phyloP scores from a whole-genome alignment of 2,888 invertebrate species.

The Nemotelus nigrinus region DNA sequence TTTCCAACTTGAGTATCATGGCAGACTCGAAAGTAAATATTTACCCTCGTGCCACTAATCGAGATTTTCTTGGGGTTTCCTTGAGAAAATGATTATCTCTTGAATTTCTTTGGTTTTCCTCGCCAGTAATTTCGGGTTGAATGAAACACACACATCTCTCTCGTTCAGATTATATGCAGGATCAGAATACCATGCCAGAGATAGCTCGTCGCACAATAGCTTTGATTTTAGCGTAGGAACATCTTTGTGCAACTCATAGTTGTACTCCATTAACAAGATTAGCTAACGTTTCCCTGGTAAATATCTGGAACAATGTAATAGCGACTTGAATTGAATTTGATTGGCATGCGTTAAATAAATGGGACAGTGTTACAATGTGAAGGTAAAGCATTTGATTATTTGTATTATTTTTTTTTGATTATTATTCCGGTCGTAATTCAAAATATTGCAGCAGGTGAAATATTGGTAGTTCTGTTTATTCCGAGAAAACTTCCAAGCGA shows the following conservation, averaged over 20 bases:
- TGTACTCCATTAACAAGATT: conserved; percentile 1
- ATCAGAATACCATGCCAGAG: conserved; percentile 24
- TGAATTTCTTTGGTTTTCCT: conserved; percentile 41
- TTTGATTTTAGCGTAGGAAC: too few relatives aligned
- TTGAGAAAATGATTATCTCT: conserved; percentile 44
- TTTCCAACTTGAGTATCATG: conserved; percentile 31
- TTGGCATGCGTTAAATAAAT: too few relatives aligned
- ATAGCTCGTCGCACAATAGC: conserved; percentile 26
- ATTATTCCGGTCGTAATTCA: too few relatives aligned
- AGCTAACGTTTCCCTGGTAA: neutral
- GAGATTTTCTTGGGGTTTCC: conserved; percentile 41
- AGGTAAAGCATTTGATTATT: too few relatives aligned
- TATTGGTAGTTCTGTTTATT: too few relatives aligned
- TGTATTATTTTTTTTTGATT: too few relatives aligned
- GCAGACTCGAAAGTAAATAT: conserved; percentile 39
- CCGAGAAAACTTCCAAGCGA: too few relatives aligned
- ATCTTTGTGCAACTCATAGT: neutral
- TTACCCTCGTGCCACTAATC: conserved; percentile 40
- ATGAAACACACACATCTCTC: neutral
- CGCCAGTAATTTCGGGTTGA: conserved; percentile 38
- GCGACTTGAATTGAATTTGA: too few relatives aligned
- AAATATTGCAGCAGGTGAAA: too few relatives aligned
- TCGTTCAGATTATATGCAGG: conserved; percentile 7
- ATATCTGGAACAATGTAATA: too few relatives aligned
- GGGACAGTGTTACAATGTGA: too few relatives aligned